Evolutionary conservation across 2,888 invertebrate genomes (phyloP).

Genomic region (Protophormia terraenovae): DNA sequence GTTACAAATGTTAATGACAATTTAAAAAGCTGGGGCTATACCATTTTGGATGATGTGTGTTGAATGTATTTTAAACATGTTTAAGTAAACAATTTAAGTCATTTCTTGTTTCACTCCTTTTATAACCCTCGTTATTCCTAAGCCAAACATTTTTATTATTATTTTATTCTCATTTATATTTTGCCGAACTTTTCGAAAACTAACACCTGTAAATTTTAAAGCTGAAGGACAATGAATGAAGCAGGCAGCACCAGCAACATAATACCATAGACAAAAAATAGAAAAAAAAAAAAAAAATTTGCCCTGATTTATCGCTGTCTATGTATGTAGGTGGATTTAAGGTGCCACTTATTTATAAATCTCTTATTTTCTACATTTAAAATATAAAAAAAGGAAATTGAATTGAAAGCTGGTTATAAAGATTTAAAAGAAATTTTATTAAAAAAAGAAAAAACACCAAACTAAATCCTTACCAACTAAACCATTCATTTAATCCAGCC

Average conservation of each 20-base stretch:
- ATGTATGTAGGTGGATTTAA: constrained; percentile 13
- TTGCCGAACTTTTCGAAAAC: neutral
- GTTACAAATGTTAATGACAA: too few species aligned
- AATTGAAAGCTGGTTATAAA: neutral
- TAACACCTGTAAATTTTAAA: constrained; percentile 33
- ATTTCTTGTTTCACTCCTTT: too few species aligned
- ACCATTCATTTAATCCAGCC: neutral
- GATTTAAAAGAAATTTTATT: neutral
- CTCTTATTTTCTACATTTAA: neutral
- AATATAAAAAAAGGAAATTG: neutral
- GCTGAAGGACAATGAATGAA: neutral
- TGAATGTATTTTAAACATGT: too few species aligned
- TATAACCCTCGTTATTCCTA: too few species aligned
- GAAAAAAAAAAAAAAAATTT: neutral
- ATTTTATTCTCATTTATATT: neutral
- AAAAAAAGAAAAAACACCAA: neutral
- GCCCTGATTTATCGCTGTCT: constrained; percentile 18
- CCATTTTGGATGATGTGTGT: too few species aligned
- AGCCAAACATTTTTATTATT: neutral
- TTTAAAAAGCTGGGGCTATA: too few species aligned
- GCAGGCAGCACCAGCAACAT: neutral
- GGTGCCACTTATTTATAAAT: neutral
- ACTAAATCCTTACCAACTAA: neutral
- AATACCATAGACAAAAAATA: neutral
- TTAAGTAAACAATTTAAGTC: too few species aligned